phyloP scores from a whole-genome alignment of 2,888 invertebrate species.

The Conops quadrifasciatus region DNA sequence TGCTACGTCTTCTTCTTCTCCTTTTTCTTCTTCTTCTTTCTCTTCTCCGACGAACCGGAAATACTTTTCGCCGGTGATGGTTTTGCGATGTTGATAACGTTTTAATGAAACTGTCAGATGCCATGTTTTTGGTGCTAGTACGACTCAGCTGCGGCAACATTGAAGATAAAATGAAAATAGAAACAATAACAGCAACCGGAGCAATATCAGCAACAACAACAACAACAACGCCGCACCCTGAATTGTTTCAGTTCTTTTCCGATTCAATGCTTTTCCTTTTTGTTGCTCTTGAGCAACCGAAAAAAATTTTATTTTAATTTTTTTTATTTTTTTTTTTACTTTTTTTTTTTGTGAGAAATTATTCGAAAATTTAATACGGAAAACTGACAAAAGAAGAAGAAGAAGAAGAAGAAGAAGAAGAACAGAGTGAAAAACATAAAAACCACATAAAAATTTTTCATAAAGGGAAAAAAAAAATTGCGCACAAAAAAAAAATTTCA shows the following conservation, averaged over 20 bases:
- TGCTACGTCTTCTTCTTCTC: no score
- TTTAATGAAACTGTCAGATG: slow-evolving; percentile 25
- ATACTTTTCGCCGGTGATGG: neutral
- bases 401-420: no score
- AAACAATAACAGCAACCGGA: neutral
- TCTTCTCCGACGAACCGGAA: neutral
- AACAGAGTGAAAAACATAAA: no score
- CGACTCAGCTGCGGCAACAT: slow-evolving; percentile 11
- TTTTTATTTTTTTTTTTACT: no score
- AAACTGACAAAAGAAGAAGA: no score
- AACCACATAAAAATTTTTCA: no score
- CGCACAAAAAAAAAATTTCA: no score
- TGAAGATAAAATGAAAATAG: neutral
- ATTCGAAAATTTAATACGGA: no score
- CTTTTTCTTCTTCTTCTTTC: no score
- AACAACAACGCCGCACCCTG: neutral
- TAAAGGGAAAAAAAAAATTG: no score
- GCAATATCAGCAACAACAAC: neutral
- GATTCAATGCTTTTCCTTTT: neutral
- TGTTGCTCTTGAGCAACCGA: neutral
- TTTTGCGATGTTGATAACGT: slow-evolving; percentile 13
- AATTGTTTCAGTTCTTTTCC: neutral
- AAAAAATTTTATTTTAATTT: no score
- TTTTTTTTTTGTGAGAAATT: no score
- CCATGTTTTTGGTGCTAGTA: neutral